Percentiles rank a stretch among this genome's conserved stretches.
These are phyloP conservation scores for Pachymerium ferrugineum DNA, from an alignment of 2,888 invertebrate genomes.

Conservation along the genomic window DNA sequence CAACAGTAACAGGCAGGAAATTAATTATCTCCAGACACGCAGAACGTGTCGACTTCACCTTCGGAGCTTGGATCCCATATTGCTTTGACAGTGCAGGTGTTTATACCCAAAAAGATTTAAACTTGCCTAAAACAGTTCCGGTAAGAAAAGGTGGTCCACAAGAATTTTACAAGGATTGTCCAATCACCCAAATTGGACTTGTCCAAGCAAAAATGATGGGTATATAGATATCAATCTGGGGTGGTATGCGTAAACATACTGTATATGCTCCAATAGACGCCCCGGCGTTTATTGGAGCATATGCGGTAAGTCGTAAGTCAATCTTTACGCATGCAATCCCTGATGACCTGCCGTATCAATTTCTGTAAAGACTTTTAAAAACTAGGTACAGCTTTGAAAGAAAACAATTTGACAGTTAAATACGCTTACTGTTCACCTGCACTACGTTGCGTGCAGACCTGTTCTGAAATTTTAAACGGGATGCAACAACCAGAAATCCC, in stretches of 20 bases:
- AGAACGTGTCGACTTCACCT: slow-evolving; percentile 89
- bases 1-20: slow-evolving; percentile 47
- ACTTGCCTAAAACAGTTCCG: slow-evolving; percentile 78
- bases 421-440: slow-evolving; percentile 84
- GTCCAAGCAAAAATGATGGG: slow-evolving; percentile 69
- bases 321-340: too few species aligned
- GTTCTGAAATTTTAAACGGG: slow-evolving; percentile 55
- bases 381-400: slow-evolving; percentile 70
- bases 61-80: slow-evolving; percentile 81
- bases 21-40: slow-evolving; percentile 80
- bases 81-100: slow-evolving; percentile 66
- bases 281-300: too few species aligned
- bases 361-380: background rate
- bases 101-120: slow-evolving; percentile 80
- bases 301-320: too few species aligned
- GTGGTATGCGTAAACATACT: too few species aligned
- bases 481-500: slow-evolving; percentile 56
- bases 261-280: too few species aligned
- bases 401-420: slow-evolving; percentile 61
- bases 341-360: background rate
- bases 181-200: slow-evolving; percentile 81
- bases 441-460: slow-evolving; percentile 83
- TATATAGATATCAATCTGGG: background rate
- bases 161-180: slow-evolving; percentile 78
- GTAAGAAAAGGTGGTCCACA: slow-evolving; percentile 61